Percentiles rank a stretch among this genome's conserved stretches.
These are phyloP conservation scores for Anagyrus pseudococci DNA, from an alignment of 2,888 invertebrate genomes.

Conservation along the genomic window DNA sequence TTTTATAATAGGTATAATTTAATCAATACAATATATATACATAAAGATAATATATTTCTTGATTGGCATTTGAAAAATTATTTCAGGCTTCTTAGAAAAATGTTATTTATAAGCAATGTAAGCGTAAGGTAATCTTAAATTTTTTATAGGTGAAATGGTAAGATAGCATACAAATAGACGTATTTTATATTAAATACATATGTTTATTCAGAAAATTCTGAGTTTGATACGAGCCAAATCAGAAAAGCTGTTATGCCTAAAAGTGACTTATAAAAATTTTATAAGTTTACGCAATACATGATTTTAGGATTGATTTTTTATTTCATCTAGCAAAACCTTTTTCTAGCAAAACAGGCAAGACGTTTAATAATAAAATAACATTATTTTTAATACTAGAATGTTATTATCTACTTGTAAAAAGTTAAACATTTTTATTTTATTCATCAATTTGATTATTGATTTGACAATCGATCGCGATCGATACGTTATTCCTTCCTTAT, in stretches of 20 bases:
- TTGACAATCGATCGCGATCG: constrained; percentile 24
- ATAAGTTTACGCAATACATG: constrained; percentile 34
- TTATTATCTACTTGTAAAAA: constrained; percentile 22
- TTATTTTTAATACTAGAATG: constrained; percentile 20
- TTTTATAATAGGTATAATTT: too few species aligned
- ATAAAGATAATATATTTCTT: too few species aligned
- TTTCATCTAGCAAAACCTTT: constrained; percentile 17
- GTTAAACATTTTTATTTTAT: constrained; percentile 22
- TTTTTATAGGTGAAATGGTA: not conserved
- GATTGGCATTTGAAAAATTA: not conserved
- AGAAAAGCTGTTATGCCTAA: constrained; percentile 31
- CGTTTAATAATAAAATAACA: constrained; percentile 29
- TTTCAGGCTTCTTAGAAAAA: too few species aligned
- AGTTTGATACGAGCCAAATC: constrained; percentile 29
- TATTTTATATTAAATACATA: constrained; percentile 17
- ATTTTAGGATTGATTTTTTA: constrained; percentile 16
- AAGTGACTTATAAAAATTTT: constrained; percentile 37
- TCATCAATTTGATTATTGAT: constrained; percentile 29
- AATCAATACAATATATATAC: not conserved
- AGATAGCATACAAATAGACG: not conserved
- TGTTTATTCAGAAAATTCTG: constrained; percentile 28
- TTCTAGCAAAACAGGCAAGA: constrained; percentile 37
- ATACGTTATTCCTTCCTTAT: constrained; percentile 19
- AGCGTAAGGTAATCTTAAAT: too few species aligned
- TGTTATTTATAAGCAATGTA: too few species aligned